Percentiles rank a stretch among this genome's conserved stretches.
phyloP scores from a whole-genome alignment of 1,140 invertebrate species.

The Matsumurasca onukii region DNA sequence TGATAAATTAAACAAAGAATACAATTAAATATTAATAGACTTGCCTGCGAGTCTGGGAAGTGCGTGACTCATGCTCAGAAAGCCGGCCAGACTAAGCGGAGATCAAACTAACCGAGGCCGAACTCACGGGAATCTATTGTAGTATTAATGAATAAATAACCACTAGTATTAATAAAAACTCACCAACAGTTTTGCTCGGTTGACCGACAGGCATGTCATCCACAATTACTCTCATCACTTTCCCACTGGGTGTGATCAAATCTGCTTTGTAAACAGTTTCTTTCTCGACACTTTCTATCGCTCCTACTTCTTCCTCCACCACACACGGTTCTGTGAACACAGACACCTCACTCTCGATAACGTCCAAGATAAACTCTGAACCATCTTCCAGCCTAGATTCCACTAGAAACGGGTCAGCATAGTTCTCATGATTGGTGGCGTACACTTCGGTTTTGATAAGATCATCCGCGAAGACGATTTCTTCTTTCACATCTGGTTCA shows the following conservation, averaged over 20 bases:
- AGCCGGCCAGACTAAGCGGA: too few species aligned
- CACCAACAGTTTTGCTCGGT: neutral
- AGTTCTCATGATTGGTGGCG: neutral
- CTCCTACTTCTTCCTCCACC: neutral
- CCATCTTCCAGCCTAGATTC: neutral
- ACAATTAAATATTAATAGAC: too few species aligned
- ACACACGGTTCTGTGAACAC: neutral
- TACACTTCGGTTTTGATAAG: neutral
- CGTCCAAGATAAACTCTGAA: neutral
- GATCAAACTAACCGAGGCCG: too few species aligned
- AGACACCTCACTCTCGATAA: neutral
- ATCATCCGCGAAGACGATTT: neutral
- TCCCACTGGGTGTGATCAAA: slow-evolving; percentile 7
- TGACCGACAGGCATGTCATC: slow-evolving; percentile 2
- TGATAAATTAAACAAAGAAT: too few species aligned
- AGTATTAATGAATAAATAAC: too few species aligned
- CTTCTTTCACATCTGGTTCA: neutral
- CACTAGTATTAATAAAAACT: too few species aligned
- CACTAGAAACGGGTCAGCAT: neutral
- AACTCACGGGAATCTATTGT: too few species aligned
- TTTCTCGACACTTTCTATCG: neutral
- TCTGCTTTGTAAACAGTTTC: slow-evolving; percentile 35
- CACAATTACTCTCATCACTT: slow-evolving; percentile 17
- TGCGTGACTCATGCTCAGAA: too few species aligned
- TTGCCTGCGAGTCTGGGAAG: too few species aligned